Conservation (phyloP, 2,888 invertebrate species). For the Drosophila koepferae region DNA sequence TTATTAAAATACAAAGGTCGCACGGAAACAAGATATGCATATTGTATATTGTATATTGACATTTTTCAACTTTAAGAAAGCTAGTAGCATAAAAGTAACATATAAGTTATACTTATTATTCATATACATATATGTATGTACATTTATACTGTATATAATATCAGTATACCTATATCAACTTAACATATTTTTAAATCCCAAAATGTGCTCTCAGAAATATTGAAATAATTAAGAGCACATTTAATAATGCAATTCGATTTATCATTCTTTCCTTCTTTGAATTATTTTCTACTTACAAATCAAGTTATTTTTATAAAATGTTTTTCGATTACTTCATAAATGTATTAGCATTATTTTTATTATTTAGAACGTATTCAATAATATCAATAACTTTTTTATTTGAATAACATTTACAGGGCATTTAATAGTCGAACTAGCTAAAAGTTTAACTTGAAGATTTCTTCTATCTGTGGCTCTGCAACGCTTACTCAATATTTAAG, state of each 20-base stretch:
- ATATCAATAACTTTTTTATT: not conserved
- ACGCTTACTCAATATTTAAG: conserved; percentile 46
- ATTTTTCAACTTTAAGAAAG: too few relatives aligned
- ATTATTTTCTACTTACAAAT: too few relatives aligned
- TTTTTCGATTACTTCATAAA: not conserved
- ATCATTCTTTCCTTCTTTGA: too few relatives aligned
- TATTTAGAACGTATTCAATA: not conserved
- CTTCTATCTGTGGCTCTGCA: conserved; percentile 15
- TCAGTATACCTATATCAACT: too few relatives aligned
- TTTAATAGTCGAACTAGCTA: not conserved
- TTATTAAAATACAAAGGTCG: not conserved
- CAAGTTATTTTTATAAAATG: not conserved
- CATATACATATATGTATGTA: too few relatives aligned
- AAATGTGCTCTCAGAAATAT: too few relatives aligned
- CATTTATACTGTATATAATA: too few relatives aligned
- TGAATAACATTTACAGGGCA: not conserved
- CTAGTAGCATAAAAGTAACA: too few relatives aligned
- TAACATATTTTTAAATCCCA: not conserved
- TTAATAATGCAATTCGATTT: too few relatives aligned
- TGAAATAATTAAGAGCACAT: too few relatives aligned
- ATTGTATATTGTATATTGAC: not conserved
- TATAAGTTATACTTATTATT: too few relatives aligned
- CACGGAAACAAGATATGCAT: not conserved
- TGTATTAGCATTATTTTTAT: too few relatives aligned
- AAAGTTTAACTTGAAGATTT: not conserved